These are phyloP conservation scores for Plebejus melissa DNA, from an alignment of 2,888 invertebrate genomes.

Conservation along the genomic window DNA sequence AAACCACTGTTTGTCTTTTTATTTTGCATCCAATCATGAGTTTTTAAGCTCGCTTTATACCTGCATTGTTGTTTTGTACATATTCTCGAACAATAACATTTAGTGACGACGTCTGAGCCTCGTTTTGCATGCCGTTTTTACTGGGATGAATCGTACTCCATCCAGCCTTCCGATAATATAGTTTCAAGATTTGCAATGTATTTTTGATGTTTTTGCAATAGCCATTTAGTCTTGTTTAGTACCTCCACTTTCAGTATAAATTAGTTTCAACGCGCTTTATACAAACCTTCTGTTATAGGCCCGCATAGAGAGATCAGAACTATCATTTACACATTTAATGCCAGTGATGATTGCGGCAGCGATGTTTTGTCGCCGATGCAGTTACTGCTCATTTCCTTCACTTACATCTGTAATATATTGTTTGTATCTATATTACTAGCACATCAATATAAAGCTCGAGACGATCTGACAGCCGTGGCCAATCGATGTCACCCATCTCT, in stretches of 20 bases:
- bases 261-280: not conserved
- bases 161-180: not conserved
- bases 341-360: not conserved
- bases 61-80: slow-evolving; percentile 15
- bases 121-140: slow-evolving; percentile 8
- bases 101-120: slow-evolving; percentile 10
- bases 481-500: slow-evolving; percentile 19
- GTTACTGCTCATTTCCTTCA: slow-evolving; percentile 14
- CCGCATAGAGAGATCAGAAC: not conserved
- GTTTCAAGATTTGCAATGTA: not conserved
- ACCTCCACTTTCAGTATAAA: not conserved
- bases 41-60: slow-evolving; percentile 24
- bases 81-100: slow-evolving; percentile 6
- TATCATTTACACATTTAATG: slow-evolving; percentile 1
- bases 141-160: not conserved
- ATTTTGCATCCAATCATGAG: slow-evolving; percentile 26
- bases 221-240: not conserved
- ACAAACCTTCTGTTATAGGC: not conserved
- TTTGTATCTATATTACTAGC: not conserved
- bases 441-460: slow-evolving; percentile 18
- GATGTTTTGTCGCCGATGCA: not conserved
- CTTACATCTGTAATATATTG: slow-evolving; percentile 1
- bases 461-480: slow-evolving; percentile 3
- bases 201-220: not conserved
- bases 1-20: slow-evolving; percentile 29